Conservation (phyloP, 2,113 vertebrate species). For the Oxyruncus cristatus region DNA sequence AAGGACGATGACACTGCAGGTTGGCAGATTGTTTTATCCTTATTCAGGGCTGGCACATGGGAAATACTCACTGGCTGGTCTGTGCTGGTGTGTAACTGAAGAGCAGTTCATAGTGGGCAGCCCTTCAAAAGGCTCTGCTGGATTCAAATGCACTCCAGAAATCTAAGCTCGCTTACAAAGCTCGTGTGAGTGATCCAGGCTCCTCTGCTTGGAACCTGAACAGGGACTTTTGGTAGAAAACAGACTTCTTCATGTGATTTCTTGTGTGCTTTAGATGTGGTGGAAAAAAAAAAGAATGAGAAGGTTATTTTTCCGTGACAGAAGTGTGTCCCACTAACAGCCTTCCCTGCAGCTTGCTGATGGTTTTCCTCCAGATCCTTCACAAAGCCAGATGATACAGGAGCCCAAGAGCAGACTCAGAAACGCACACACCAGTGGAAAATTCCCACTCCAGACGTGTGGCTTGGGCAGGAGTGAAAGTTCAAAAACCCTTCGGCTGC, state of each 20-base stretch:
- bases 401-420: not conserved
- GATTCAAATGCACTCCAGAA: not conserved
- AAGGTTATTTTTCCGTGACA: not conserved
- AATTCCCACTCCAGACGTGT: not conserved
- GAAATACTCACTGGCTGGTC: not conserved
- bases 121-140: not conserved
- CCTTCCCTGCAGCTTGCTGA: not conserved
- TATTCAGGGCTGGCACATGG: not conserved
- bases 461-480: not conserved
- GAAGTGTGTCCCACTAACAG: not conserved
- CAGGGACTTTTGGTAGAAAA: not conserved
- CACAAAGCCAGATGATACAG: not conserved
- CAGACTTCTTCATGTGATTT: not conserved
- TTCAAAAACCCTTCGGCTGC: fast-evolving
- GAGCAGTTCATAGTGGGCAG: not conserved
- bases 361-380: not conserved
- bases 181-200: not conserved
- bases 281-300: not conserved
- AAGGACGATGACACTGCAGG: not conserved
- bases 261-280: not conserved
- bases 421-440: not conserved
- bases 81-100: not conserved
- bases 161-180: not conserved
- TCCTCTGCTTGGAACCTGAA: not conserved
- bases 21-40: not conserved